These are phyloP conservation scores for Cheilosia soror DNA, from an alignment of 2,888 invertebrate genomes.

Conservation along the genomic window DNA sequence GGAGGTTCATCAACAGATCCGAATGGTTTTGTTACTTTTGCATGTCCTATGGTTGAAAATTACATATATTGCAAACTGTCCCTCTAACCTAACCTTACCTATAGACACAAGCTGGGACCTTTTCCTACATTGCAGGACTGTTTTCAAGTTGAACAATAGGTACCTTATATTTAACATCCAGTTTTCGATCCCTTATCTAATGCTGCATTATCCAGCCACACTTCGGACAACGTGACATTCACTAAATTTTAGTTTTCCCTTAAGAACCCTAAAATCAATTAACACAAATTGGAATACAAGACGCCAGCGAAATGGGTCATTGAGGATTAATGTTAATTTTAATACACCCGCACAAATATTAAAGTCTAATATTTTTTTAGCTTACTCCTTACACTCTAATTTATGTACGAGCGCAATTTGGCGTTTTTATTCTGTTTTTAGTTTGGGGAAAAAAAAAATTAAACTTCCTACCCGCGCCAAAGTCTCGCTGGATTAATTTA, in stretches of 20 bases:
- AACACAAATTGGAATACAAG: constrained; percentile 29
- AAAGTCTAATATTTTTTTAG: constrained; percentile 1
- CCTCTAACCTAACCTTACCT: too few species aligned
- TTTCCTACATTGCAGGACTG: too few species aligned
- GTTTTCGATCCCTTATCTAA: too few species aligned
- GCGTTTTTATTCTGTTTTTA: constrained; percentile 43
- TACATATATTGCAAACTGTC: too few species aligned
- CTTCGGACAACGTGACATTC: too few species aligned
- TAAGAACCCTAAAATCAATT: constrained; percentile 1
- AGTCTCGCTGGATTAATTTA: constrained; percentile 72
- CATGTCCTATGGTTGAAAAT: too few species aligned
- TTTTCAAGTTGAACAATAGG: too few species aligned
- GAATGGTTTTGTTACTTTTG: too few species aligned
- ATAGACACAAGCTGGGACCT: too few species aligned
- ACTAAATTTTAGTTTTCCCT: background rate
- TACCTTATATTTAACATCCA: too few species aligned
- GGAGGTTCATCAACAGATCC: too few species aligned
- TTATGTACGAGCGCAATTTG: background rate
- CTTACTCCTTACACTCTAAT: constrained; percentile 4
- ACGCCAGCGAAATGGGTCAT: constrained; percentile 23
- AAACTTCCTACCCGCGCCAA: constrained; percentile 53
- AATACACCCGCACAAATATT: constrained; percentile 23
- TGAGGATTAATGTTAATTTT: constrained; percentile 45
- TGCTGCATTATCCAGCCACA: too few species aligned
- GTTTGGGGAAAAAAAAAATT: constrained; percentile 39